Evolutionary conservation across 2,888 invertebrate species (phyloP).

Genomic region (Bhutanitis thaidina): DNA sequence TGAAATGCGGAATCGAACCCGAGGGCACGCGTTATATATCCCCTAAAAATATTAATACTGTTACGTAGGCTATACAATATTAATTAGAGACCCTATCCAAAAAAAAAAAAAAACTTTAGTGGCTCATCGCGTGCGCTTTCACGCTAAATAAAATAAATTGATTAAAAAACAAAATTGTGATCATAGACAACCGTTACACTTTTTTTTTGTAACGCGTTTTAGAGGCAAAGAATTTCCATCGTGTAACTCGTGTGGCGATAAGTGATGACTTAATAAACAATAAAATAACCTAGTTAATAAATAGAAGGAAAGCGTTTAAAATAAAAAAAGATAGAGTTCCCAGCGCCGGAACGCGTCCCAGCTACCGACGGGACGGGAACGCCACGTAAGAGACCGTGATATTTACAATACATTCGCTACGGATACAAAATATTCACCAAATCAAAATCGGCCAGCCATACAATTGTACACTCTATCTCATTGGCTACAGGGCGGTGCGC

Average conservation of each 20-base stretch:
- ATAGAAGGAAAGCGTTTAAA: conserved; percentile 46
- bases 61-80: conserved; percentile 39
- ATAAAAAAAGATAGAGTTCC: conserved; percentile 11
- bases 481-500: conserved; percentile 25
- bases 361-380: conserved; percentile 72
- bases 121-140: conserved; percentile 20
- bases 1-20: conserved; percentile 3
- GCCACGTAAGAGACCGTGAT: conserved; percentile 52
- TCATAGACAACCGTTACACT: conserved; percentile 39
- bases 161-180: neutral
- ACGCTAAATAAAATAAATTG: conserved; percentile 15
- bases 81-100: conserved; percentile 12
- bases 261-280: conserved; percentile 65
- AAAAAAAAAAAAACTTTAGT: conserved; percentile 6
- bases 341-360: conserved; percentile 67
- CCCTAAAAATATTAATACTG: conserved; percentile 58
- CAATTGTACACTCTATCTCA: conserved; percentile 30
- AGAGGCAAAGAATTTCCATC: conserved; percentile 4
- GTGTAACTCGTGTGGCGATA: conserved; percentile 11
- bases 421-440: conserved; percentile 42
- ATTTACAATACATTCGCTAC: conserved; percentile 64
- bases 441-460: conserved; percentile 35
- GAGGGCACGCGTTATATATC: conserved; percentile 25
- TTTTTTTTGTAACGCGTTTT: conserved; percentile 42
- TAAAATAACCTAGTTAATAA: conserved; percentile 61